Evolutionary conservation across 1,140 invertebrate species (phyloP), one percentile per base, ranked within the genome.

Genomic region (Drosophila sechellia): DNA sequence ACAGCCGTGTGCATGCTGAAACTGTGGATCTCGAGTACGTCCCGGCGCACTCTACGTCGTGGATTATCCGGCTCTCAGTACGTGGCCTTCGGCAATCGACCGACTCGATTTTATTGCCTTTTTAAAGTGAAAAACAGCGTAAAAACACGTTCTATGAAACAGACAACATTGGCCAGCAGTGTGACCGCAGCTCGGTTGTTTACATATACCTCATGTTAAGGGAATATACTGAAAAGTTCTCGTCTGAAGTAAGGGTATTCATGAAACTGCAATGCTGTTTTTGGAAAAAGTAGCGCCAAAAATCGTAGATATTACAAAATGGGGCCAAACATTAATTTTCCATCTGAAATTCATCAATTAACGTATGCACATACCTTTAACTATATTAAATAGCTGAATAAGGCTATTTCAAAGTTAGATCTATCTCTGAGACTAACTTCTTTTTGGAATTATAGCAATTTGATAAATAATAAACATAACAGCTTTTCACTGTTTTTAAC

Each of bases 1-100:
- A 92, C 87, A 56, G 90, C 91, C 31, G 91, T 91, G 61, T 92
- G 90, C 91, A 92, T 92, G 64, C 64, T 90, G 73, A 68, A 49
- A 46, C 45, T 54, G 40, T 52, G 50, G 27, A 37, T 77, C 15
- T 52, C 49, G 43, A 60, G 49, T 77, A 52, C 55, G 63, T 49
- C 49, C 43, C 50, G 52, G 8, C 45, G 63, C 43, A 60, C 52
- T 52, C 12, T 45, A 55, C 50, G 25, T 34, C 52, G 31, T 43
- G n/a, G 45, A 20, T 35, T 54, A 22, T 27, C 13, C 31, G 20
- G 46, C n/a, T 66, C 22, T 35, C 34, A 40, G 11, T 45, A 39
- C 64, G 64, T 53, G 46, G 46, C 46, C 53, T 35, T 64, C 31
- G 20, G 13, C 22, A 61, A 22, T 20, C 31, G 40, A 31, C 17